Evolutionary conservation across 2,797 vertebrate species (phyloP), one percentile per base, ranked within the genome.

Genomic region (Zalophus californianus): DNA sequence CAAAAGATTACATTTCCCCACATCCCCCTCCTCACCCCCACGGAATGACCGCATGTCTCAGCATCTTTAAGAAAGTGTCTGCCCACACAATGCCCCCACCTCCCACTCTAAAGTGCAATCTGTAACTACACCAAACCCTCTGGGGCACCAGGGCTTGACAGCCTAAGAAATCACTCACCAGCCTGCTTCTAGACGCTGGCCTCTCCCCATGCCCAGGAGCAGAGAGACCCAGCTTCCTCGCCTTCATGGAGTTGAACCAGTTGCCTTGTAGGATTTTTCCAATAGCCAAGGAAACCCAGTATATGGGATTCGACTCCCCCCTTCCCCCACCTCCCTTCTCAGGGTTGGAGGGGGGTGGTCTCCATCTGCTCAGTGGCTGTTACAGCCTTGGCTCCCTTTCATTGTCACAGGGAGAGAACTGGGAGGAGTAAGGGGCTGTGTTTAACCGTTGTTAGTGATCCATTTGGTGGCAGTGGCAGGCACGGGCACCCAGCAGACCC

Each of bases 361-460:
- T 95, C 98, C 97, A 97, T 98, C 98, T 98, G 97, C 86, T 97
- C 38, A 0, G 25, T 73, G 92, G 38, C 89, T 82, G 91, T 73
- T 92, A 97, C 96, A 85, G 4, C 3, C 2, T 23, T 94, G 98
- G 96, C 54, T 97, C 90, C 3, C 0, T 70, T 35, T 52, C 93
- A 38, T 0, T 41, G 93, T 66, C 80, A n/a, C 66, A 60, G 60
- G 91, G 38, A 73, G 90, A 12, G 6, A 27, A 54, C 25, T 27
- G 35, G 70, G 92, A 86, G 77, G 88, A 85, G 56, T 35, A 35
- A 62, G 9, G 64, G 80, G 44, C 78, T 92, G 82, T 3, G 3
- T 82, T 90, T 91, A 91, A 75, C 96, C 48, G 14, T 0, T 1
- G 5, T 25, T 29, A 91, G 48, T 0, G 48, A 79, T 78, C 73